phyloP scores from a whole-genome alignment of 2,888 invertebrate genomes.

The Stenoptilia bipunctidactyla region DNA sequence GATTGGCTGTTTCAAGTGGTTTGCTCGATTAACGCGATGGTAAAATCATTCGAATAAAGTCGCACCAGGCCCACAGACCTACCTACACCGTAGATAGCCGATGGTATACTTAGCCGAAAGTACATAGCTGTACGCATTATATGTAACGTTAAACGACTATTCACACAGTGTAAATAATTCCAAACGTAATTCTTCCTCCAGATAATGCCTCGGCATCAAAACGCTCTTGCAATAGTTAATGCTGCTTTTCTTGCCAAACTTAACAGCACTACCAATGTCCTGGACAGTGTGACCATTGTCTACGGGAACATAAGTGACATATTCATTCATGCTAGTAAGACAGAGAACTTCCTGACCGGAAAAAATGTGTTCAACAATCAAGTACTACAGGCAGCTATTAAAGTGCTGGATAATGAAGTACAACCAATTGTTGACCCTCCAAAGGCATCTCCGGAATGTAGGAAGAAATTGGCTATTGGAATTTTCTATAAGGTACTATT shows the following conservation, averaged over 20 bases:
- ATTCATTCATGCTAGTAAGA: constrained; percentile 70
- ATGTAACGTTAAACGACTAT: no score
- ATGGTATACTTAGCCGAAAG: no score
- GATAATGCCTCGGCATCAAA: constrained; percentile 82
- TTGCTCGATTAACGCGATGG: no score
- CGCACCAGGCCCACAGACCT: no score
- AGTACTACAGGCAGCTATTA: constrained; percentile 59
- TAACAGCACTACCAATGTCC: constrained; percentile 29
- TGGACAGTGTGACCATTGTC: constrained; percentile 65
- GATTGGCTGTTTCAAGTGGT: no score
- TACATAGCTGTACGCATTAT: no score
- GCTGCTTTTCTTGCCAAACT: constrained; percentile 78
- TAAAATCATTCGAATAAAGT: no score
- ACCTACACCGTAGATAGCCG: no score
- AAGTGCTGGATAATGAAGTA: constrained; percentile 70
- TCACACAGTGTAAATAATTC: no score
- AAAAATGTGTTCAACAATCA: constrained; percentile 46
- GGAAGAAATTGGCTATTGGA: constrained; percentile 78
- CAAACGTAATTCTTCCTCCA: constrained; percentile 22
- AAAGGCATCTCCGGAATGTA: constrained; percentile 75
- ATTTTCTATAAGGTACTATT: constrained; percentile 82
- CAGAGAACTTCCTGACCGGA: constrained; percentile 65
- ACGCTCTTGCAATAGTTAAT: constrained; percentile 83
- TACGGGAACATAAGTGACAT: constrained; percentile 75
- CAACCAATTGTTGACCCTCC: constrained; percentile 73